These are phyloP conservation scores for Dissostichus mawsoni DNA, from an alignment of 2,113 vertebrate genomes.

Conservation along the genomic window DNA sequence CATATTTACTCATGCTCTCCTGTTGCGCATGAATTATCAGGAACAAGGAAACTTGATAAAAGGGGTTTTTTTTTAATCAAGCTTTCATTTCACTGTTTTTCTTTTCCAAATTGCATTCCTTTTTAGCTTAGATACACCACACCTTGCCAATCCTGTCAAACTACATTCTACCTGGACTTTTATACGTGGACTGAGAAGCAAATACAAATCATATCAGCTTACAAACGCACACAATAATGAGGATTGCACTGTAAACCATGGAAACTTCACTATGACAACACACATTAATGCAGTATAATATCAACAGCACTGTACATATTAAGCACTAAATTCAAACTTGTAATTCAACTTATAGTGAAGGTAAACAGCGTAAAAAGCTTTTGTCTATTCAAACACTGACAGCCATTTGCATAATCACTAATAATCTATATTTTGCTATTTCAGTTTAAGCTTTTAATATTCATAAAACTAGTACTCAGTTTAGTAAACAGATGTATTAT, in stretches of 20 bases:
- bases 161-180: constrained; percentile 71
- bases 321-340: not conserved
- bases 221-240: not conserved
- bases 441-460: not conserved
- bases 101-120: not conserved
- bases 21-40: constrained; percentile 7
- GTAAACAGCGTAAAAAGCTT: not conserved
- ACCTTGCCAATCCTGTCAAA: constrained; percentile 68
- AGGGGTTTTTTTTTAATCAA: not conserved
- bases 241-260: not conserved
- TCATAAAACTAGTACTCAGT: not conserved
- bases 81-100: not conserved
- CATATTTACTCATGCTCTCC: not conserved
- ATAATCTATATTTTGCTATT: not conserved
- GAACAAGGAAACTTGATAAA: not conserved
- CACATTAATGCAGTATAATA: not conserved
- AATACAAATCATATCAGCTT: constrained; percentile 17
- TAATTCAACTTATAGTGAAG: not conserved
- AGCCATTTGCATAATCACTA: not conserved
- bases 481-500: not conserved
- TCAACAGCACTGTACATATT: not conserved
- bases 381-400: not conserved
- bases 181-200: constrained; percentile 1
- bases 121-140: constrained; percentile 12
- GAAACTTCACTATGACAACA: not conserved